Conservation (phyloP, 2,113 vertebrate genomes). For the Chloebia gouldiae region DNA sequence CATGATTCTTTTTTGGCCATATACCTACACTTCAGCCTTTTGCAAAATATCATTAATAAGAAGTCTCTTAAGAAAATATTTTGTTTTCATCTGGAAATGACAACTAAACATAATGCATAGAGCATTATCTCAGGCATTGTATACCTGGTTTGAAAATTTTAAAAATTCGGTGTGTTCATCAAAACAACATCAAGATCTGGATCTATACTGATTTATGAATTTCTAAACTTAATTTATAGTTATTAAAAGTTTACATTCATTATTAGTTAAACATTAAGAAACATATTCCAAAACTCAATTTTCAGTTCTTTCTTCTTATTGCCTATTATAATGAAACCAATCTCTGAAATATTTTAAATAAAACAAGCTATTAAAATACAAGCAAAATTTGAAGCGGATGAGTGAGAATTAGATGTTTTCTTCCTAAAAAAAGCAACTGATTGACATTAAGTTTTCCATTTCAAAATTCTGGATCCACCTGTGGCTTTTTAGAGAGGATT, state of each 20-base stretch:
- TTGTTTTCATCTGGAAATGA: neutral
- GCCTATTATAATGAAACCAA: neutral
- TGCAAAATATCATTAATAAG: neutral
- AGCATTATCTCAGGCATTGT: neutral
- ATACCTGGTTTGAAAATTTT: neutral
- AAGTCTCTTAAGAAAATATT: neutral
- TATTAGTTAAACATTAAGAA: neutral
- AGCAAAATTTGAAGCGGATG: neutral
- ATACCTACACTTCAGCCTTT: neutral
- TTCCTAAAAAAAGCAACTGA: fast-evolving
- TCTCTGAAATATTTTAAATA: neutral
- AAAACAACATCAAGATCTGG: neutral
- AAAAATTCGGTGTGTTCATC: neutral
- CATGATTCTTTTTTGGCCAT: neutral
- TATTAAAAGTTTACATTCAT: neutral
- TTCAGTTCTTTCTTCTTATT: neutral
- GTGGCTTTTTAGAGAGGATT: neutral
- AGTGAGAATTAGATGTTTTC: neutral
- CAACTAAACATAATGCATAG: neutral
- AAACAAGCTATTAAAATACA: neutral
- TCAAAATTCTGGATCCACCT: neutral
- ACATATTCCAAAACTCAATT: neutral
- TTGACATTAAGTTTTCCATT: neutral
- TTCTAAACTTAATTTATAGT: neutral
- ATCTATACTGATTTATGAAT: neutral